Percentiles rank a stretch among this genome's conserved stretches.
These are phyloP conservation scores for Chironomus tepperi DNA, from an alignment of 1,140 invertebrate genomes.

Conservation along the genomic window DNA sequence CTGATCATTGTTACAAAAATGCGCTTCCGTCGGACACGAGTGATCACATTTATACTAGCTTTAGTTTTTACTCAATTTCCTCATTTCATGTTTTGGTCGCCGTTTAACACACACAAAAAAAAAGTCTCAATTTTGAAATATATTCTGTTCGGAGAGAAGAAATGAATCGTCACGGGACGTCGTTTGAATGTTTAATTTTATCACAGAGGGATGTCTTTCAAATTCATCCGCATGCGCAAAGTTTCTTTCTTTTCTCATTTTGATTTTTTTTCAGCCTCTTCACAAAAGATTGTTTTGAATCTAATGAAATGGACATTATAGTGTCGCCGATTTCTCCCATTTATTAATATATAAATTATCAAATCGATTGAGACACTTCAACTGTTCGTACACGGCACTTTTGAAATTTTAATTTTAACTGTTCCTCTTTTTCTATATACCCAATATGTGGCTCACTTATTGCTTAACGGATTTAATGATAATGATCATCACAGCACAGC, in stretches of 20 bases:
- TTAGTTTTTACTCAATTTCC: no score
- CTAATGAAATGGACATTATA: neutral
- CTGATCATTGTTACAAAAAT: no score
- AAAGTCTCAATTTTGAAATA: no score
- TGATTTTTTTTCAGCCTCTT: no score
- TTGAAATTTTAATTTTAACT: neutral
- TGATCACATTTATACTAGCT: no score
- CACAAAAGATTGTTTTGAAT: neutral
- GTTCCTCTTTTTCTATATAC: neutral
- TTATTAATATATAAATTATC: neutral
- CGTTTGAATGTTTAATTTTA: slow-evolving; percentile 1
- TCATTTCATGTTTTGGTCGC: no score
- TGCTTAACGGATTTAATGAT: neutral
- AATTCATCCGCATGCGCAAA: neutral
- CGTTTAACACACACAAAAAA: no score
- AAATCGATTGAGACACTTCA: neutral
- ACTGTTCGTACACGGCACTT: neutral
- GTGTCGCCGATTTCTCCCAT: neutral
- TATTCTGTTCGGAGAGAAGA: no score
- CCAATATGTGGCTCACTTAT: neutral
- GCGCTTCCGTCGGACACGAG: no score
- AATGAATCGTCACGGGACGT: neutral
- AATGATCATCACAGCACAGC: neutral
- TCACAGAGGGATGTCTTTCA: slow-evolving; percentile 12
- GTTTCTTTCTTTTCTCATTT: neutral